These are phyloP conservation scores for Tridacna gigas DNA, from an alignment of 2,888 invertebrate genomes.

Conservation along the genomic window DNA sequence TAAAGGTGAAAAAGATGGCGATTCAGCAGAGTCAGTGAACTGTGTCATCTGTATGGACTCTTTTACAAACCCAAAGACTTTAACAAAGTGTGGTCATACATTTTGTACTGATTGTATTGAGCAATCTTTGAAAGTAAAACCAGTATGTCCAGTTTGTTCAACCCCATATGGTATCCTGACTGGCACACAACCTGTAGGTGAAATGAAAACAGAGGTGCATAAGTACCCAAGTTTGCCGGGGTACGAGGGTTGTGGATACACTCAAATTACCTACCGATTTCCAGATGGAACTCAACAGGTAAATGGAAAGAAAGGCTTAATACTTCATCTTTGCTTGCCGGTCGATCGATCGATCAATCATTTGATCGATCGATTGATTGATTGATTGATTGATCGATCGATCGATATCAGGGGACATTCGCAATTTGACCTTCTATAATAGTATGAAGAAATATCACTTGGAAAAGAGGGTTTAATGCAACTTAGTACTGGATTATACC, in stretches of 20 bases:
- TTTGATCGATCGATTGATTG: too few relatives aligned
- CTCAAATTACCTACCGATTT: slow-evolving; percentile 79
- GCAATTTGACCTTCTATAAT: too few relatives aligned
- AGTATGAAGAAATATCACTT: too few relatives aligned
- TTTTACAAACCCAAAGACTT: slow-evolving; percentile 36
- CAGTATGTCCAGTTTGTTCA: slow-evolving; percentile 85
- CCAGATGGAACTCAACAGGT: slow-evolving; percentile 72
- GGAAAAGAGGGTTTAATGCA: too few relatives aligned
- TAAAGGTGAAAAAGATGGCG: background rate
- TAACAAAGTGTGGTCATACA: slow-evolving; percentile 57
- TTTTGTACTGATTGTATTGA: slow-evolving; percentile 64
- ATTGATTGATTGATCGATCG: too few relatives aligned
- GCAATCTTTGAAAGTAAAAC: slow-evolving; percentile 47
- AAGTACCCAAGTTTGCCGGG: slow-evolving; percentile 30
- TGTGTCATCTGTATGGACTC: slow-evolving; percentile 65
- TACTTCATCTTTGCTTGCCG: too few relatives aligned
- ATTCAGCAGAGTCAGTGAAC: background rate
- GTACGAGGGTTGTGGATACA: slow-evolving; percentile 54
- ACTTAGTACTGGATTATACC: too few relatives aligned
- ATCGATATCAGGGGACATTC: too few relatives aligned
- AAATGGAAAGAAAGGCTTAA: slow-evolving; percentile 22
- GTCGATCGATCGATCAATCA: too few relatives aligned
- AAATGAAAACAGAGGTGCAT: slow-evolving; percentile 38
- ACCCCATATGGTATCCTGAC: slow-evolving; percentile 54
- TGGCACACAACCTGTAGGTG: slow-evolving; percentile 66